Evolutionary conservation across 2,113 vertebrate species (phyloP), one percentile per base, ranked within the genome.

Genomic region (Mugil cephalus): DNA sequence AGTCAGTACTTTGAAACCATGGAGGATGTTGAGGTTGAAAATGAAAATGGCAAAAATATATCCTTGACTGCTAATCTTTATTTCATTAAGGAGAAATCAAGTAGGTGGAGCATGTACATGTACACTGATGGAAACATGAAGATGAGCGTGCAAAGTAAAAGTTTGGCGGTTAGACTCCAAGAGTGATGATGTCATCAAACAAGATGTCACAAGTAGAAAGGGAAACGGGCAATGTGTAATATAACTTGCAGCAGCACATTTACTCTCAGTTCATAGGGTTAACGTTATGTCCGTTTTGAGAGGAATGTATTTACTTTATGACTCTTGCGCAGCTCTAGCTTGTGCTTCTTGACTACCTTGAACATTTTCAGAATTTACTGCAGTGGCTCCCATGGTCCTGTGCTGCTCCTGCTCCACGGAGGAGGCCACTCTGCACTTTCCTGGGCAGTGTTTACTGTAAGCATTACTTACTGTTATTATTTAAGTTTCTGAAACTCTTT

Each of bases 301-400:
- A 10, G 38, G 18, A 9, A 38, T 50, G 2, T 54, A 4, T 4
- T 42, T 43, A 55, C 17, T 38, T 19, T 63, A 9, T 14, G 17
- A n/a, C 40, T 45, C 30, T 24, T 19, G 9, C 46, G 18, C 24
- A 61, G 24, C 36, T 14, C 14, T 56, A 13, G 7, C 36, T 24
- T 76, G 8, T 36, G 4, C 80, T 87, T 87, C 94, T 97, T 99
- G 93, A 98, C 96, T 92, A 67, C 80, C 4, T 10, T 72, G 83
- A 94, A 99, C 98, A 95, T 95, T 94, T 99, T 99, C 94, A 96
- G 98, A 91, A 91, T 99, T 93, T 99, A 99, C 91, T 96, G 96
- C 89, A 99, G 97, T 9, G 98, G 98, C 3, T 88, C 94, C 12
- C 94, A 95, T 58, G 98, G 98, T 1, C 98, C 98, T 1, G 97